Percentiles rank a stretch among this genome's conserved stretches.
Conservation (phyloP, 2,797 vertebrate genomes). For the Vireo griseus region DNA sequence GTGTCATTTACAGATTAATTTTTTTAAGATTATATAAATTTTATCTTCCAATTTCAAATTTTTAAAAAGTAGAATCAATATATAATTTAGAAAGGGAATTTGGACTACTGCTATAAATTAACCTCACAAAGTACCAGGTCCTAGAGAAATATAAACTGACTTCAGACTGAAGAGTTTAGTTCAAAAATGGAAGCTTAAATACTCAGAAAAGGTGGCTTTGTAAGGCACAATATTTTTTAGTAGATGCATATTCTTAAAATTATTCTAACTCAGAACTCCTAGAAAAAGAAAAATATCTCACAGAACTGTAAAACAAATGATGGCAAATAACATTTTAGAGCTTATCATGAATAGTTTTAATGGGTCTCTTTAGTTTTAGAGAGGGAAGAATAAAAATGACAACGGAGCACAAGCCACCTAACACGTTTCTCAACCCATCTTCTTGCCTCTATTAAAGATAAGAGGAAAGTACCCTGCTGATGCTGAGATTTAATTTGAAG, state of each 20-base stretch:
- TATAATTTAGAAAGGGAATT: neutral
- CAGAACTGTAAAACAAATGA: neutral
- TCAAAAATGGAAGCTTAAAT: neutral
- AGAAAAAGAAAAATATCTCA: neutral
- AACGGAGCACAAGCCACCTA: neutral
- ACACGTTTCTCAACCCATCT: constrained; percentile 15
- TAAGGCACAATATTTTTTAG: neutral
- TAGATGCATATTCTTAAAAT: neutral
- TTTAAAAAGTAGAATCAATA: neutral
- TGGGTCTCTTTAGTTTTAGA: neutral
- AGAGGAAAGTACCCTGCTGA: constrained; percentile 19
- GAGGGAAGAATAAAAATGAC: neutral
- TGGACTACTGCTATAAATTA: neutral
- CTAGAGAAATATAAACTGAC: neutral
- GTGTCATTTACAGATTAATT: neutral
- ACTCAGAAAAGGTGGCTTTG: neutral
- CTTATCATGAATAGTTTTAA: neutral
- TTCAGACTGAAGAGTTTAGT: neutral
- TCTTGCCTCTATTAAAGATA: constrained; percentile 19
- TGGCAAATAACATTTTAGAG: constrained; percentile 18
- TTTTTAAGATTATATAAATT: neutral
- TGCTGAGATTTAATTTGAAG: constrained; percentile 39
- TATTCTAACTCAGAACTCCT: neutral
- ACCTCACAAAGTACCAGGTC: neutral
- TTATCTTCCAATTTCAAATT: neutral